Percentiles rank a stretch among this genome's conserved stretches.
These are phyloP conservation scores for Gallinago paraguaiae DNA, from an alignment of 2,113 vertebrate genomes.

Conservation along the genomic window DNA sequence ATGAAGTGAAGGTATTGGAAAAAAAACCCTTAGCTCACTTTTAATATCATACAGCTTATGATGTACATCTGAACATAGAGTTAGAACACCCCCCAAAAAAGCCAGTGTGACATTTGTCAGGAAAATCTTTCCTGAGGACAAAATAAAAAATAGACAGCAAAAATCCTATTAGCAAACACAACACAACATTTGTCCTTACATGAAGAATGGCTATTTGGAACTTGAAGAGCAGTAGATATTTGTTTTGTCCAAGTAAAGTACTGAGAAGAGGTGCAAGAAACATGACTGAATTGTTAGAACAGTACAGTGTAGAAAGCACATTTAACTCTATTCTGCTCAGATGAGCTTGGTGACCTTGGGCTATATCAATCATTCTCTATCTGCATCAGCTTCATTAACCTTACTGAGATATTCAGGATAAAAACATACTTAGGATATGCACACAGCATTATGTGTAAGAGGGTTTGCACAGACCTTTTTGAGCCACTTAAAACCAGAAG, in stretches of 20 bases:
- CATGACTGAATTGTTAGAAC: background rate
- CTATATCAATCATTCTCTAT: background rate
- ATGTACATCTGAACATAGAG: background rate
- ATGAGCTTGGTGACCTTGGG: background rate
- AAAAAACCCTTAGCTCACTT: background rate
- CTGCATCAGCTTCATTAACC: background rate
- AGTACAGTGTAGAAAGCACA: background rate
- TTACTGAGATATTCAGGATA: background rate
- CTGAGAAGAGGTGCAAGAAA: background rate
- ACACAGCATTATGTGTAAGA: background rate
- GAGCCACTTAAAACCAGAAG: background rate
- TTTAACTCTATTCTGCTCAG: background rate
- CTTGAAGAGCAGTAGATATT: background rate
- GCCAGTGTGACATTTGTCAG: background rate
- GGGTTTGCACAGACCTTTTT: background rate
- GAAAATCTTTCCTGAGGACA: background rate
- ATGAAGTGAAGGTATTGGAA: background rate
- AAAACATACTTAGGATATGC: background rate
- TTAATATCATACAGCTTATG: background rate
- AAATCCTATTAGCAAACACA: background rate
- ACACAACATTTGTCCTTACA: background rate
- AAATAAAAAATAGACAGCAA: background rate
- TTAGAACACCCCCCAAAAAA: background rate
- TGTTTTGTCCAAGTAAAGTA: background rate
- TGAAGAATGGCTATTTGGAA: background rate